Conservation (phyloP, 92 coral and sea anemone species). For the Epizoanthus ramosus region DNA sequence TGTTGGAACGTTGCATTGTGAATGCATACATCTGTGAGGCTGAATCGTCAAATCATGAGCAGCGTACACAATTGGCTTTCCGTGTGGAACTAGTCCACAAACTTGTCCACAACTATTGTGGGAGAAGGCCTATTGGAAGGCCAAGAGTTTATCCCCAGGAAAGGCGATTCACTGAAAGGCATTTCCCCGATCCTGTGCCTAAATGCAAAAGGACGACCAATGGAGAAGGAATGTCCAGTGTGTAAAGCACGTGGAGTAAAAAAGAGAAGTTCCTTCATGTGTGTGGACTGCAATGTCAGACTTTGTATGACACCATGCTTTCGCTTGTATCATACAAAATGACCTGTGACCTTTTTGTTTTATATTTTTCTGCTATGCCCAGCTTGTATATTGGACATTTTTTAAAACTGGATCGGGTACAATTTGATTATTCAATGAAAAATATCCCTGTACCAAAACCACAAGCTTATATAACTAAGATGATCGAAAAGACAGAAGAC, state of each 20-base stretch:
- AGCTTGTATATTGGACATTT: too few relatives aligned
- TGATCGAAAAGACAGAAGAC: too few relatives aligned
- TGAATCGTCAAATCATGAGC: conserved; percentile 31
- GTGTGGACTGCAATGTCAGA: conserved; percentile 43
- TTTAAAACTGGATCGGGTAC: too few relatives aligned
- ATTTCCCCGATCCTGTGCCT: conserved; percentile 55
- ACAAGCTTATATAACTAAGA: too few relatives aligned
- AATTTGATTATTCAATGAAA: too few relatives aligned
- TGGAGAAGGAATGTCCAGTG: conserved; percentile 43
- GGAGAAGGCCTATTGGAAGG: conserved; percentile 36
- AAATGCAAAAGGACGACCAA: conserved; percentile 49
- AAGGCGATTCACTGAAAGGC: conserved; percentile 46
- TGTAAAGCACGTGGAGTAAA: neutral
- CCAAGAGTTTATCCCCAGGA: conserved; percentile 36
- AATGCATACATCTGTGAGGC: conserved; percentile 22
- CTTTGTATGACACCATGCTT: conserved; percentile 62
- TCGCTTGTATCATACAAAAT: conserved; percentile 39
- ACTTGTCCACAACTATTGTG: conserved; percentile 35
- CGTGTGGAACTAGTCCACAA: conserved; percentile 34
- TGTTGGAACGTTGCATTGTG: conserved; percentile 31
- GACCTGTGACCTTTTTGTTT: neutral
- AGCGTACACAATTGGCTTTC: neutral
- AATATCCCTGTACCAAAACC: too few relatives aligned
- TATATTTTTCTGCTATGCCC: too few relatives aligned
- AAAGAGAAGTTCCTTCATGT: conserved; percentile 47